Base-by-base conservation (phyloP, 2,113 vertebrate genomes). In the Zapus hudsonius region DNA sequence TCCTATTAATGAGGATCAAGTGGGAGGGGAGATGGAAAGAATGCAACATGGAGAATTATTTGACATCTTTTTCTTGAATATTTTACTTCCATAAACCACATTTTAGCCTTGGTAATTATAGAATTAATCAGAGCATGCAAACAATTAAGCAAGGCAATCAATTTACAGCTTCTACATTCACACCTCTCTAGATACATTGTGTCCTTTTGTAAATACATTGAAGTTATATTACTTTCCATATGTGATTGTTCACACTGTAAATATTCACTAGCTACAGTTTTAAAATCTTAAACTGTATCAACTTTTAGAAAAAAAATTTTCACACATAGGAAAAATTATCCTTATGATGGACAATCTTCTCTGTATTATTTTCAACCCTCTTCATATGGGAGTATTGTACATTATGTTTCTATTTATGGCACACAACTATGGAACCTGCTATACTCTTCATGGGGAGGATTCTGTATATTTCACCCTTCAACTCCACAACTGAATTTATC, bases 71-170 rank as follows among this genome's bases (percentile, higher is more conserved):
- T 61, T 92, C 72, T 87, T 87, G 52, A 92, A 90, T 59, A 38
- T 15, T 67, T 92, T 76, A 76, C 70, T 55, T 80, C 38, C 19
- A 70, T 84, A 84, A 94, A 31, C 1, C 12, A 66, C 84, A 72
- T 80, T 89, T 10, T 59, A 95, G 84, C 72, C 29, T 75, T 94
- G 67, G 42, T 87, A 87, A 84, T 87, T 92, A 90, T 64, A 76
- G 59, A 95, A 87, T 72, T 93, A 84, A 63, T 87, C 8, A 84
- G 63, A 89, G 10, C 15, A 90, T 55, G 67, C 52, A 84, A 89
- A 70, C 66, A 92, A 83, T 63, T 74, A 90, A 79, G 10, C 44
- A 94, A 40, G 40, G 73, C 25, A 76, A 19, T 66, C 27, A 72
- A 29, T 74, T 93, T 75, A 61, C 94, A 88, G 83, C 29, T 40